phyloP scores from a whole-genome alignment of 2,888 invertebrate genomes.

The Cataglyphis livida region DNA sequence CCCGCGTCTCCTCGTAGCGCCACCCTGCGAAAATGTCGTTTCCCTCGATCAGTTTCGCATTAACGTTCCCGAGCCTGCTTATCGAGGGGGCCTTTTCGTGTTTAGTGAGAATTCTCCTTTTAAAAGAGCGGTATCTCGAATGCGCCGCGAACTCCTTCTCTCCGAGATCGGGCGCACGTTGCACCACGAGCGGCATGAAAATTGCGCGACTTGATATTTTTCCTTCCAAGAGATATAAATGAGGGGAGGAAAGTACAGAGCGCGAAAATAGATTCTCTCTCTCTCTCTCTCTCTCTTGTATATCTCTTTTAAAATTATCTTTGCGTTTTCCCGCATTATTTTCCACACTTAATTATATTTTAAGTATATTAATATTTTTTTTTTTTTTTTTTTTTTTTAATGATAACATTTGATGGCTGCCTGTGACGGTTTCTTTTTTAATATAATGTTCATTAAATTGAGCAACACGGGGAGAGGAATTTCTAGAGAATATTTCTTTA shows the following conservation, averaged over 20 bases:
- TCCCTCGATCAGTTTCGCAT: slow-evolving; percentile 82
- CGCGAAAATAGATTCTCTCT: slow-evolving; percentile 14
- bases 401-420: neutral
- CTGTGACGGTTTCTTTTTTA: neutral
- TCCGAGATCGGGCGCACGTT: slow-evolving; percentile 21
- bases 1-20: slow-evolving; percentile 77
- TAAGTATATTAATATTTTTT: neutral
- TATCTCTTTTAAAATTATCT: slow-evolving; percentile 18
- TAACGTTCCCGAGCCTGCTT: slow-evolving; percentile 75
- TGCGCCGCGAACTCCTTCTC: slow-evolving; percentile 37
- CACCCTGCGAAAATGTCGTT: slow-evolving; percentile 78
- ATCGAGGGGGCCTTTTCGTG: slow-evolving; percentile 66
- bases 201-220: slow-evolving; percentile 25
- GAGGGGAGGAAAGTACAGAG: slow-evolving; percentile 19
- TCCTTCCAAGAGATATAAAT: slow-evolving; percentile 7
- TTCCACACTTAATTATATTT: neutral
- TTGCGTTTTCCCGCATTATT: neutral
- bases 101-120: slow-evolving; percentile 50
- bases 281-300: neutral
- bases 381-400: too few relatives aligned
- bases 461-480: neutral
- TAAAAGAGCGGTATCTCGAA: slow-evolving; percentile 11
- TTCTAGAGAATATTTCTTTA: neutral
- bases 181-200: slow-evolving; percentile 14
- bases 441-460: neutral